Conservation (phyloP, 2,113 vertebrate species). For the Ailurus styani region DNA sequence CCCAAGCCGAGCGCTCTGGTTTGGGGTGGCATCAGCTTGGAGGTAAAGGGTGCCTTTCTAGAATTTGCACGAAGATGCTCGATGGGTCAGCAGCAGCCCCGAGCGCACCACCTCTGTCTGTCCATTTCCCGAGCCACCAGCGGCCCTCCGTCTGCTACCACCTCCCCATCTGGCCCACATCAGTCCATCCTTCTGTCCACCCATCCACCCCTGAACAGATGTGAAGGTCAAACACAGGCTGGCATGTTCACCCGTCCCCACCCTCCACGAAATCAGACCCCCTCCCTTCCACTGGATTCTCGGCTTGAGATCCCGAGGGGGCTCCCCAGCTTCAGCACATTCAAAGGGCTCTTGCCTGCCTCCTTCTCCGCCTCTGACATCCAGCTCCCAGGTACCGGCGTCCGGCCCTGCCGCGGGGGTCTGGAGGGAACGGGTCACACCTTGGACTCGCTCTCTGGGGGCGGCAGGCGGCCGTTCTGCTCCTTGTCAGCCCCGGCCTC, state of each 20-base stretch:
- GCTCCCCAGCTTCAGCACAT: background rate
- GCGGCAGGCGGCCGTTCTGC: slow-evolving; percentile 83
- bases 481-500: slow-evolving; percentile 73
- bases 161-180: background rate
- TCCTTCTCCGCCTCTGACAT: background rate
- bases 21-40: background rate
- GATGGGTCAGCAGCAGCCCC: background rate
- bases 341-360: background rate
- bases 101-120: background rate
- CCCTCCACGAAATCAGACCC: background rate
- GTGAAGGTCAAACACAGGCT: slow-evolving; percentile 38
- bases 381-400: background rate
- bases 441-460: slow-evolving; percentile 87
- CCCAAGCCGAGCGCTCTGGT: background rate
- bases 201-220: background rate
- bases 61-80: background rate
- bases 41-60: background rate
- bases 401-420: slow-evolving; percentile 35
- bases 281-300: background rate
- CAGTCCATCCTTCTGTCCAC: background rate
- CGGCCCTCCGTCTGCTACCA: background rate
- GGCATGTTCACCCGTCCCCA: background rate
- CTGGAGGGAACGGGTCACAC: slow-evolving; percentile 76
- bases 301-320: background rate
- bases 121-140: background rate